Conservation (phyloP, 2,113 vertebrate species). For the Uropsilus gracilis region DNA sequence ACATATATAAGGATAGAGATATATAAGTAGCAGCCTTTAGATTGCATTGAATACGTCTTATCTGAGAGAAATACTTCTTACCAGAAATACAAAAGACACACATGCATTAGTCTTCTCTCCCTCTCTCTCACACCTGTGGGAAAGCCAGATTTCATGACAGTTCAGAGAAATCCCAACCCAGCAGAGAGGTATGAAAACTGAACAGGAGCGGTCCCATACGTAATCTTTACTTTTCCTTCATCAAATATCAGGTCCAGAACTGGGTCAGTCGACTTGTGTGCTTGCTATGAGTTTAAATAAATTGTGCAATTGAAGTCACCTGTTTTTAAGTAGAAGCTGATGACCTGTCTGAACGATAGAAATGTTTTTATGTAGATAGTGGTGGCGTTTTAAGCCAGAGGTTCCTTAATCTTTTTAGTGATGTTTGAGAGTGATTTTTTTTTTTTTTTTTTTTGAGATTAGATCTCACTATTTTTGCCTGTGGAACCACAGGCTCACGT, state of each 20-base stretch:
- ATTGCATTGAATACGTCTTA: neutral
- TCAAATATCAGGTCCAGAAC: neutral
- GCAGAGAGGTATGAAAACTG: neutral
- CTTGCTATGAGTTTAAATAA: neutral
- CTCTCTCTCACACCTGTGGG: neutral
- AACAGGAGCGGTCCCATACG: neutral
- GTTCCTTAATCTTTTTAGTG: neutral
- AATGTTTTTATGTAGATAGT: neutral
- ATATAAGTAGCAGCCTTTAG: no score
- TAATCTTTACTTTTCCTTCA: neutral
- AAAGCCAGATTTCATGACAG: neutral
- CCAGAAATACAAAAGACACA: no score
- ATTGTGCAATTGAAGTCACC: neutral
- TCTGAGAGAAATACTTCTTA: no score
- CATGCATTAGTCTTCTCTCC: neutral
- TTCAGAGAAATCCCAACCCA: neutral
- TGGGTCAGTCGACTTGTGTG: neutral
- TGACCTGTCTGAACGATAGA: neutral
- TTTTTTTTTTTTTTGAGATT: no score
- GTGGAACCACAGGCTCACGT: no score
- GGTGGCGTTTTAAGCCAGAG: neutral
- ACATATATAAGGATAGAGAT: no score
- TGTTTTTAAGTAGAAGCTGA: neutral
- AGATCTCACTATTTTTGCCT: no score
- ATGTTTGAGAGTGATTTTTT: neutral